These are phyloP conservation scores for Cyclura pinguis DNA, from an alignment of 2,797 vertebrate genomes.

Conservation along the genomic window DNA sequence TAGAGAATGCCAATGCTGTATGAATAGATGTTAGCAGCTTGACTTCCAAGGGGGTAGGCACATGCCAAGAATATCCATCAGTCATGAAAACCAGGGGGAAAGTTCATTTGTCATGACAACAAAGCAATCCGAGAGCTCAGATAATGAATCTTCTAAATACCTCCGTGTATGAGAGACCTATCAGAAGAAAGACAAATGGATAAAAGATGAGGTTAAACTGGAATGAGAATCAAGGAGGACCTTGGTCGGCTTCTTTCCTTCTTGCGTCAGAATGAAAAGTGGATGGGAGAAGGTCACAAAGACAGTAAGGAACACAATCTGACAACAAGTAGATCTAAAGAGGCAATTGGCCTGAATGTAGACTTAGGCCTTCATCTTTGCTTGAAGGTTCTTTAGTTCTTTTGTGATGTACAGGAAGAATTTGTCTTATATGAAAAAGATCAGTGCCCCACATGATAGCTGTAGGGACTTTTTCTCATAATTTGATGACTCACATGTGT, in stretches of 20 bases:
- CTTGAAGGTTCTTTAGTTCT: too few relatives aligned
- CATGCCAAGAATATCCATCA: slow-evolving; percentile 53
- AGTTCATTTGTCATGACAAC: slow-evolving; percentile 71
- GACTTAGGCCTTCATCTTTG: too few relatives aligned
- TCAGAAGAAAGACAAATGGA: slow-evolving; percentile 72
- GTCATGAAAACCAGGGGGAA: slow-evolving; percentile 56
- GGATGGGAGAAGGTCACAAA: slow-evolving; percentile 60
- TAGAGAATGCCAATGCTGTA: slow-evolving; percentile 26
- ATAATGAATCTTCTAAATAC: slow-evolving; percentile 74
- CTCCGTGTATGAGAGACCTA: slow-evolving; percentile 61
- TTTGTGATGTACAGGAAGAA: not conserved
- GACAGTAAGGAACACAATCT: not conserved
- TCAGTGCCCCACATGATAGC: not conserved
- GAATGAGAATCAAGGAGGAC: slow-evolving; percentile 66
- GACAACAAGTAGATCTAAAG: not conserved
- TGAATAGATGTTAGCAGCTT: slow-evolving; percentile 35
- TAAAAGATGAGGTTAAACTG: slow-evolving; percentile 64
- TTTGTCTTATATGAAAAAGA: not conserved
- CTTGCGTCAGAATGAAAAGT: slow-evolving; percentile 56
- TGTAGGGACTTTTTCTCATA: not conserved
- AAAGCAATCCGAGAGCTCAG: slow-evolving; percentile 65
- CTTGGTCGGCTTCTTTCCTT: slow-evolving; percentile 48
- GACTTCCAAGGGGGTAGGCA: slow-evolving; percentile 38
- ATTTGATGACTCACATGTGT: too few relatives aligned
- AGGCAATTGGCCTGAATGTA: not conserved